A percentile compares a stretch with the other conserved stretches of the same genome.
Conservation (phyloP, 2,113 vertebrate species). For the Ailuropoda melanoleuca region DNA sequence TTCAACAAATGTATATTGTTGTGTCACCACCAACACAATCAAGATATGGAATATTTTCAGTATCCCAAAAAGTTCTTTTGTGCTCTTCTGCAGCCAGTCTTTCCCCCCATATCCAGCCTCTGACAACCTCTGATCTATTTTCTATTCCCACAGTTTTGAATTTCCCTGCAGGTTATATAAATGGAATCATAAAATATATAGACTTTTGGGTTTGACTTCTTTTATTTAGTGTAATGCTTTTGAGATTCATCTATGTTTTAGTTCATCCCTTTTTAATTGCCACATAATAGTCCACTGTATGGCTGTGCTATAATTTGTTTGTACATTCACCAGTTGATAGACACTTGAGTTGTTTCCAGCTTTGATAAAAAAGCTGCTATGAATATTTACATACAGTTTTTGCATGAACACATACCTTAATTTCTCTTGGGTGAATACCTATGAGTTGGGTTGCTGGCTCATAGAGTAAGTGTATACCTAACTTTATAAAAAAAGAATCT, state of each 20-base stretch:
- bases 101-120: background rate
- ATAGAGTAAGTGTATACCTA: background rate
- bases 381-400: background rate
- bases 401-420: background rate
- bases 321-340: background rate
- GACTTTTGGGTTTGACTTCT: background rate
- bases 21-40: background rate
- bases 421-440: background rate
- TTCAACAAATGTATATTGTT: background rate
- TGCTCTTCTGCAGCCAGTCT: background rate
- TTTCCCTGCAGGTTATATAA: background rate
- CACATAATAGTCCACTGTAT: background rate
- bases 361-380: background rate
- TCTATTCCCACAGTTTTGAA: background rate
- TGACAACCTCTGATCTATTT: background rate
- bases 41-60: constrained; percentile 25
- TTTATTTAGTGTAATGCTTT: background rate
- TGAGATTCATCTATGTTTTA: background rate
- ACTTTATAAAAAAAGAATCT: background rate
- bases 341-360: background rate
- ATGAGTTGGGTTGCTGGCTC: background rate
- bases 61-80: background rate
- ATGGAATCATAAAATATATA: background rate
- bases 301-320: background rate
- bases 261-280: constrained; percentile 5